Base-by-base conservation (phyloP, 2,888 invertebrate genomes). In the Choreutis nemorana region DNA sequence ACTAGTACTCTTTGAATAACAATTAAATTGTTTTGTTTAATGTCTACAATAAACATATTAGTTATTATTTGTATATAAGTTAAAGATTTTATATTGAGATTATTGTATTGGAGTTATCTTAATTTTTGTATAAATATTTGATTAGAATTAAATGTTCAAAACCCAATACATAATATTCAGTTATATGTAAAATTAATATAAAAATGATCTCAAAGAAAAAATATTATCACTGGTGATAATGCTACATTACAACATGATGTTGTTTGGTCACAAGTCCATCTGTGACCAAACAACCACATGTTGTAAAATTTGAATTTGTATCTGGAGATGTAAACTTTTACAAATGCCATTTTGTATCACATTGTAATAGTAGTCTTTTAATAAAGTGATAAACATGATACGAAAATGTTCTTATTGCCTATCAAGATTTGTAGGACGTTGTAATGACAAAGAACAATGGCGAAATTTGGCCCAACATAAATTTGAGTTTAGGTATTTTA, bases 281-380 rank as follows among this genome's bases (percentile, higher is more conserved):
- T 23, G n/a, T 26, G 15, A 21, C 22, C 18, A 21, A 23, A 13
- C 20, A 28, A 13, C n/a, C 8, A 12, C 13, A 43, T 35, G 34
- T 39, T 34, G 37, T 39, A 50, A 53, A 42, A 44, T 48, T 44
- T 46, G 39, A 47, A 46, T 46, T 45, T 48, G 52, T 52, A 47
- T 24, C 30, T 30, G 16, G 18, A 47, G 48, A 36, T 35, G 22
- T 31, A 30, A 32, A 34, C 35, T 29, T 41, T 52, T 55, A 50
- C 50, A 52, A 50, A 56, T 64, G 67, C 68, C 70, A 72, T 70
- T 68, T 62, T 64, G 46, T 67, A 63, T 60, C 54, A 53, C 49
- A 54, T 55, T 63, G 59, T 72, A 64, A 65, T 50, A 61, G 63
- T 67, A 67, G 67, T 48, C 57, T 65, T 65, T 58, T 62, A 63